These are phyloP conservation scores for Mantis religiosa DNA, from an alignment of 2,888 invertebrate species.

Conservation along the genomic window DNA sequence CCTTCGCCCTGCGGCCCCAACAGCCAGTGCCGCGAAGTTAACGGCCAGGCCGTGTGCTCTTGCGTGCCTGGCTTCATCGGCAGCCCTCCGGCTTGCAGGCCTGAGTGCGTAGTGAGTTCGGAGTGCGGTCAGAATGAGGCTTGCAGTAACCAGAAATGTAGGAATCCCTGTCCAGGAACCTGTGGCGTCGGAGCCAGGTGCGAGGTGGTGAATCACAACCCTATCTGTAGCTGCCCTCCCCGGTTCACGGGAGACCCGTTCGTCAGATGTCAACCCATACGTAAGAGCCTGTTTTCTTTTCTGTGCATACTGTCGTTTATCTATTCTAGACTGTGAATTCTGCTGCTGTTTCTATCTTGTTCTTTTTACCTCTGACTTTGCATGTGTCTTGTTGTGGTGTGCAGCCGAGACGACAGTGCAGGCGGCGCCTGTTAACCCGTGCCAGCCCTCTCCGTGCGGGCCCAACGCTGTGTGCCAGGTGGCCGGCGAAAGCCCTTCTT, in stretches of 20 bases:
- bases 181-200: conserved; percentile 72
- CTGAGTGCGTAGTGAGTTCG: conserved; percentile 66
- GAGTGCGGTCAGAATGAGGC: conserved; percentile 66
- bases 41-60: conserved; percentile 67
- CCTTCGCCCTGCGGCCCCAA: conserved; percentile 76
- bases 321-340: not conserved
- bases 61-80: conserved; percentile 63
- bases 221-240: conserved; percentile 64
- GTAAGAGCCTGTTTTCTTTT: conserved; percentile 55
- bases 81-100: conserved; percentile 62
- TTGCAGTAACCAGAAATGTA: conserved; percentile 64
- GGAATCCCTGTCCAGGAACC: conserved; percentile 65
- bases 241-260: conserved; percentile 80
- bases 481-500: conserved; percentile 50
- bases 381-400: not conserved
- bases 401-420: conserved; percentile 31
- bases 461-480: conserved; percentile 60
- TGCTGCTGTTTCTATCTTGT: conserved; percentile 37
- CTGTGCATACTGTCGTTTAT: no score
- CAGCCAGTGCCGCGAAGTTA: conserved; percentile 69
- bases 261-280: conserved; percentile 59
- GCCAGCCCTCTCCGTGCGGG: conserved; percentile 65
- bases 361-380: not conserved
- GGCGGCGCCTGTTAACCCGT: conserved; percentile 52
- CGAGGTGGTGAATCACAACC: conserved; percentile 67